phyloP scores from a whole-genome alignment of 2,888 invertebrate species.

The Eudiplozoon nipponicum region DNA sequence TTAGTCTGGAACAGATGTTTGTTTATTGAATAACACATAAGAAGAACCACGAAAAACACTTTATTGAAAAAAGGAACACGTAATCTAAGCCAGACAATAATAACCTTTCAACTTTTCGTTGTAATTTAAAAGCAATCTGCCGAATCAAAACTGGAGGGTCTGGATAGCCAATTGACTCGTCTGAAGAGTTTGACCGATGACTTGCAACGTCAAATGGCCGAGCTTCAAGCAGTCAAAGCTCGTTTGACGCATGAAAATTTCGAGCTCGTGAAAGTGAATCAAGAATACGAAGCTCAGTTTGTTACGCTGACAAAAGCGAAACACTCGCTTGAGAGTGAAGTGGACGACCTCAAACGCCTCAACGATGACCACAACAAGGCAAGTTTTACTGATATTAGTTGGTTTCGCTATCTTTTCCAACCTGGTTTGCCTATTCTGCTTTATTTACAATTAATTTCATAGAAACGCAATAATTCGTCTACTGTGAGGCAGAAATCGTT shows the following conservation, averaged over 20 bases:
- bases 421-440: too few relatives aligned
- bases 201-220: constrained; percentile 46
- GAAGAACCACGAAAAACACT: too few relatives aligned
- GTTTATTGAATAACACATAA: too few relatives aligned
- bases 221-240: constrained; percentile 36
- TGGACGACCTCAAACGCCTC: constrained; percentile 24
- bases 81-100: too few relatives aligned
- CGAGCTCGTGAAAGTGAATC: constrained; percentile 37
- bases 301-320: constrained; percentile 74
- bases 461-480: too few relatives aligned
- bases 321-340: constrained; percentile 21
- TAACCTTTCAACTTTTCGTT: background rate
- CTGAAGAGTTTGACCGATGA: constrained; percentile 39
- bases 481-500: too few relatives aligned
- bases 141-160: constrained; percentile 41
- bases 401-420: too few relatives aligned
- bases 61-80: too few relatives aligned
- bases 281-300: constrained; percentile 68
- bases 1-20: too few relatives aligned
- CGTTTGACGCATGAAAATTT: constrained; percentile 47
- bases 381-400: constrained; percentile 15
- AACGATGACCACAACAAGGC: constrained; percentile 25
- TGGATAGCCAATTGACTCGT: constrained; percentile 34
- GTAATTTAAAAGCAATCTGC: constrained; percentile 25
- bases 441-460: too few relatives aligned